Evolutionary conservation across 2,113 vertebrate genomes (phyloP), one percentile per base, ranked within the genome.

Genomic region (Corvus moneduloides): DNA sequence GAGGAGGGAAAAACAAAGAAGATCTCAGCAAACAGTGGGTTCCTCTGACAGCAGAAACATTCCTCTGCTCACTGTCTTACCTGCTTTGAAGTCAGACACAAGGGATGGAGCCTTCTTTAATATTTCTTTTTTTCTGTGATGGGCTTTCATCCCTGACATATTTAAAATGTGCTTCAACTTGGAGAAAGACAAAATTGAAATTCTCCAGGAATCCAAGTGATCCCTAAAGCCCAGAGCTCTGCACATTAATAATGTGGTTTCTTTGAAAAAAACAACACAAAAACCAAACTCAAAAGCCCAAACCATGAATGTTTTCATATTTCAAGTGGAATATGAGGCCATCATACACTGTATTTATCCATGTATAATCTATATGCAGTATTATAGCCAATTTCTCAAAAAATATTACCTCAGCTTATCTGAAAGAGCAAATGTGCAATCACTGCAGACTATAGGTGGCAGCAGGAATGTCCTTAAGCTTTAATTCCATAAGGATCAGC

Each of bases 221-320:
- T 98, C 97, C 98, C 98, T 83, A 46, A 95, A 98, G 97, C 96
- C 95, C 96, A 96, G 95, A 94, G 80, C 97, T 98, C 98, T 93
- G 94, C 95, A 97, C 93, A 94, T 95, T 96, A 98, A 97, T 95
- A 96, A 95, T 90, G 93, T 96, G 94, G 91, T 96, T 97, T 96
- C 93, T 96, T 94, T 85, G 52, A 66, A 48, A 30, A 37, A 69
- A 64, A 20, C 15, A 77, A 76, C 32, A 71, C 56, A 12, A 73
- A 87, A 68, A 49, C 51, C 35, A 16, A 87, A 48, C 18, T 48
- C 35, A 59, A 77, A 93, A 78, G 2, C 44, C 33, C 58, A 90
- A 90, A 63, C 59, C 52, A 59, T 78, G 33, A 89, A 58, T 35
- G 48, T 74, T 96, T 93, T 80, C n/a, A 6, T 92, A 89, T 94